Evolutionary conservation across 2,888 invertebrate species (phyloP).

Genomic region (Athalia cordata): DNA sequence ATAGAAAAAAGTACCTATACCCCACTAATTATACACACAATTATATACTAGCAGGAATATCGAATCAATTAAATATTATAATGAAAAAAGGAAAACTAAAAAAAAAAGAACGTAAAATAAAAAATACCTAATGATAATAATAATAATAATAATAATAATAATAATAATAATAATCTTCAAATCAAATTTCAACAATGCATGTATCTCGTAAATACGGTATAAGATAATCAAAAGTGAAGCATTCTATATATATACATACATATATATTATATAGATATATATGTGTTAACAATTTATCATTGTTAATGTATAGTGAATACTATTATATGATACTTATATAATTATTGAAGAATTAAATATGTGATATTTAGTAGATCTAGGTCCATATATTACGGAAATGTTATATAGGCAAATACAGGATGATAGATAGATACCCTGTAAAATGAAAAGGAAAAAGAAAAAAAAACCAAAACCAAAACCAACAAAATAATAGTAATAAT

Average conservation of each 20-base stretch:
- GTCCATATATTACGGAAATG: slow-evolving; percentile 57
- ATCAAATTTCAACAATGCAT: slow-evolving; percentile 46
- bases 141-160: slow-evolving; percentile 17
- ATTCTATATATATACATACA: slow-evolving; percentile 50
- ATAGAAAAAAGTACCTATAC: no score
- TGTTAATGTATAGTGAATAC: slow-evolving; percentile 54
- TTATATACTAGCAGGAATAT: no score
- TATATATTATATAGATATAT: background rate
- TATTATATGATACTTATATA: background rate
- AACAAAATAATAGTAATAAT: background rate
- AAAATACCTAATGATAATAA: slow-evolving; percentile 23
- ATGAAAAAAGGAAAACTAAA: background rate
- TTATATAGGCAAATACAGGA: slow-evolving; percentile 54
- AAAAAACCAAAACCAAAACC: slow-evolving; percentile 44
- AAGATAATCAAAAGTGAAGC: slow-evolving; percentile 55
- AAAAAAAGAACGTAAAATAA: background rate
- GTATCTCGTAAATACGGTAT: slow-evolving; percentile 36
- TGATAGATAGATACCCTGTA: slow-evolving; percentile 46
- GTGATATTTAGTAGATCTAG: slow-evolving; percentile 68
- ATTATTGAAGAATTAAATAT: slow-evolving; percentile 58
- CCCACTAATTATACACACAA: no score
- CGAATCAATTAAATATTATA: no score
- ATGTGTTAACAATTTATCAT: slow-evolving; percentile 63
- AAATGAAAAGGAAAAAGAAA: slow-evolving; percentile 29
- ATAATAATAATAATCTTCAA: slow-evolving; percentile 7